These are phyloP conservation scores for Tragulus kanchil DNA, from an alignment of 2,113 vertebrate genomes.

Conservation along the genomic window DNA sequence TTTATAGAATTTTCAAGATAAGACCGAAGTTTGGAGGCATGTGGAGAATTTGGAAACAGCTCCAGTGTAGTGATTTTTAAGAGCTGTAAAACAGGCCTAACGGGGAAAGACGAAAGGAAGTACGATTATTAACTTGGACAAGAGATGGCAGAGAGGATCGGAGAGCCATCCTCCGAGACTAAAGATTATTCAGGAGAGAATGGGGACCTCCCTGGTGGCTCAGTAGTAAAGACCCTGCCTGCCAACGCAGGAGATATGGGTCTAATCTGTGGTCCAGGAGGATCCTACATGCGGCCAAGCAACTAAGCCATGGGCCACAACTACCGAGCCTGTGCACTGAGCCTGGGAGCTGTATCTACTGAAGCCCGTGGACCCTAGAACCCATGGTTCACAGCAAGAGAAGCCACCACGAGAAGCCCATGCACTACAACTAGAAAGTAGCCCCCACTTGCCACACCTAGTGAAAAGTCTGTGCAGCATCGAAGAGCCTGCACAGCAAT, in stretches of 20 bases:
- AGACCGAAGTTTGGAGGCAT: background rate
- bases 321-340: background rate
- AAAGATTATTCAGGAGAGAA: constrained; percentile 45
- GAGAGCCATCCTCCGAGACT: background rate
- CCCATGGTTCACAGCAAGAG: background rate
- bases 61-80: background rate
- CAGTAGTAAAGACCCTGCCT: background rate
- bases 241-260: background rate
- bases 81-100: background rate
- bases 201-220: background rate
- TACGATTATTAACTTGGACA: background rate
- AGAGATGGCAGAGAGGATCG: background rate
- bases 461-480: background rate
- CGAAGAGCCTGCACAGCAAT: background rate
- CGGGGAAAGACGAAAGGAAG: constrained; percentile 3
- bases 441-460: background rate
- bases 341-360: background rate
- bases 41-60: constrained; percentile 17
- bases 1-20: constrained; percentile 36
- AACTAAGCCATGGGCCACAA: background rate
- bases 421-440: background rate
- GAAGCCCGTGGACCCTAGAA: background rate
- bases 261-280: background rate
- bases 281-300: background rate
- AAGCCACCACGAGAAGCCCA: background rate